Percentiles rank a stretch among this genome's conserved stretches.
These are phyloP conservation scores for Chiridota heheva DNA, from an alignment of 35 echinoderm and acorn worm genomes.

Conservation along the genomic window DNA sequence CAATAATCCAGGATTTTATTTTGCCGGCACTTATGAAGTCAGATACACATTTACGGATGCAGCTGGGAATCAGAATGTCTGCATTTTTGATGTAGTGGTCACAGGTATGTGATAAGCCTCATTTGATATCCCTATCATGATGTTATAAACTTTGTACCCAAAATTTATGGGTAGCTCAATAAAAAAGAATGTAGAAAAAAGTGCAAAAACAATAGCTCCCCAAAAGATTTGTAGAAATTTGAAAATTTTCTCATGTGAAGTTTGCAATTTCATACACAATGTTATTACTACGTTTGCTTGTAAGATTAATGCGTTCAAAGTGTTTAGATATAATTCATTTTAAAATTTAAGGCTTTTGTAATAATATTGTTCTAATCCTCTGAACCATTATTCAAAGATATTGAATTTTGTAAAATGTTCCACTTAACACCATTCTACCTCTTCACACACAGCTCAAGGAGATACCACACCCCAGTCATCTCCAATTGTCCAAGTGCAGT, in stretches of 20 bases:
- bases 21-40: constrained; percentile 42
- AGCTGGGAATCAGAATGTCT: constrained; percentile 43
- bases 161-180: too few species aligned
- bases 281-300: not conserved
- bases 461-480: constrained; percentile 59
- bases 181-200: too few species aligned
- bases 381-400: not conserved
- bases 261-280: too few species aligned
- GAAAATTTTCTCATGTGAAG: too few species aligned
- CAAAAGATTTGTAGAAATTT: too few species aligned
- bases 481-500: constrained; percentile 40
- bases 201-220: too few species aligned
- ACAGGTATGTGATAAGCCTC: too few species aligned
- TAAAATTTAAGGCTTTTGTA: not conserved
- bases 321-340: not conserved
- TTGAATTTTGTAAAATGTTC: not conserved
- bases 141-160: not conserved
- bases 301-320: not conserved
- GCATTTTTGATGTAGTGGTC: constrained; percentile 42
- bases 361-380: not conserved
- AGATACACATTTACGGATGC: constrained; percentile 68
- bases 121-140: not conserved
- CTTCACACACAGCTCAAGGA: not conserved
- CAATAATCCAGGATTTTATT: constrained; percentile 14
- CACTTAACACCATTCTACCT: not conserved